Evolutionary conservation across 2,888 invertebrate genomes (phyloP).

Genomic region (Pollenia angustigena): DNA sequence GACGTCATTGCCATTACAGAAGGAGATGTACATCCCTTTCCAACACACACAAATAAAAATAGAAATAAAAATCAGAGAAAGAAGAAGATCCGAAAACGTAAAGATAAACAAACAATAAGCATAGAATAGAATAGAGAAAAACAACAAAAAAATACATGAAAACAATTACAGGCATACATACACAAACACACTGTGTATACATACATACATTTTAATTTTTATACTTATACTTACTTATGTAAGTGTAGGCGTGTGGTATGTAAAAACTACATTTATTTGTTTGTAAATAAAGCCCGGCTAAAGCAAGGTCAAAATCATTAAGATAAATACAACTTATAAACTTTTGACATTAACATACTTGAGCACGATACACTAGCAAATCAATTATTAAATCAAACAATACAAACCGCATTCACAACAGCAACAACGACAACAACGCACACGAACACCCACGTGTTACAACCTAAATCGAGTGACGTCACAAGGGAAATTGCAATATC

Average conservation of each 20-base stretch:
- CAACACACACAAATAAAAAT: constrained; percentile 32
- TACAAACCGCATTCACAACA: not conserved
- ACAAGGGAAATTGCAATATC: constrained; percentile 19
- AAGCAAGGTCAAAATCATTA: constrained; percentile 49
- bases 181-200: not conserved
- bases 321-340: constrained; percentile 32
- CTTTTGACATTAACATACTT: constrained; percentile 27
- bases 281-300: constrained; percentile 65
- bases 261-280: constrained; percentile 39
- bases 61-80: constrained; percentile 14
- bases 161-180: not conserved
- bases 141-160: constrained; percentile 16
- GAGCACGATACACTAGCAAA: not conserved
- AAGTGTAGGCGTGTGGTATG: not conserved
- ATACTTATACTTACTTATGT: not conserved
- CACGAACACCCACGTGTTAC: not conserved
- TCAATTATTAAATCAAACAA: constrained; percentile 16
- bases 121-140: constrained; percentile 14
- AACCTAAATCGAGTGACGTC: constrained; percentile 41
- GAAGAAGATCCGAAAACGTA: not conserved
- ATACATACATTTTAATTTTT: not conserved
- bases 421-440: not conserved
- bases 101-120: constrained; percentile 58
- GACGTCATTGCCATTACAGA: constrained; percentile 71
- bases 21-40: constrained; percentile 27